phyloP scores from a whole-genome alignment of 2,113 vertebrate species.

The Lucifuga dentata region DNA sequence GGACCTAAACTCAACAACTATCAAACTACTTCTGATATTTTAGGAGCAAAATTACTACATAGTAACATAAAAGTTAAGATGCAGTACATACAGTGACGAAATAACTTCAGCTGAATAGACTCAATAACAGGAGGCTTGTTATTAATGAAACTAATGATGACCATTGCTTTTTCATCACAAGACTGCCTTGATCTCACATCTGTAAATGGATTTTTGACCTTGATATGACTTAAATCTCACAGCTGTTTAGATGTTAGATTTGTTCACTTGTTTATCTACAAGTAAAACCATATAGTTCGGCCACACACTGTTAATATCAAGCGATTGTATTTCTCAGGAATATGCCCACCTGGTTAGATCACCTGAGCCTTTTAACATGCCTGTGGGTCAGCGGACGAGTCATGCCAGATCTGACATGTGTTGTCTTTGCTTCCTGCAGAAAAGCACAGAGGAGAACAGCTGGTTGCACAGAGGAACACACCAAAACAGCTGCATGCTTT shows the following conservation, averaged over 20 bases:
- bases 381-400: constrained; percentile 45
- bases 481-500: constrained; percentile 32
- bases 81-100: not conserved
- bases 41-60: not conserved
- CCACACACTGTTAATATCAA: too few species aligned
- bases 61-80: not conserved
- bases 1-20: too few species aligned
- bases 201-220: too few species aligned
- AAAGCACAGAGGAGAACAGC: constrained; percentile 54
- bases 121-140: not conserved
- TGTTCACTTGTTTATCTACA: too few species aligned
- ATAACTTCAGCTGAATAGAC: not conserved
- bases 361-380: not conserved
- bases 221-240: too few species aligned
- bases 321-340: too few species aligned
- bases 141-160: not conserved
- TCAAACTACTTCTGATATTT: not conserved
- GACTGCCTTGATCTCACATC: too few species aligned
- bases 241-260: too few species aligned
- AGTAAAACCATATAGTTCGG: too few species aligned
- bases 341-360: not conserved
- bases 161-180: too few species aligned
- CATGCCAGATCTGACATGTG: constrained; percentile 94
- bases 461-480: constrained; percentile 38
- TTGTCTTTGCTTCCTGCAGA: constrained; percentile 95